Conservation (phyloP, 2,797 vertebrate genomes). For the Rhynchonycteris naso region DNA sequence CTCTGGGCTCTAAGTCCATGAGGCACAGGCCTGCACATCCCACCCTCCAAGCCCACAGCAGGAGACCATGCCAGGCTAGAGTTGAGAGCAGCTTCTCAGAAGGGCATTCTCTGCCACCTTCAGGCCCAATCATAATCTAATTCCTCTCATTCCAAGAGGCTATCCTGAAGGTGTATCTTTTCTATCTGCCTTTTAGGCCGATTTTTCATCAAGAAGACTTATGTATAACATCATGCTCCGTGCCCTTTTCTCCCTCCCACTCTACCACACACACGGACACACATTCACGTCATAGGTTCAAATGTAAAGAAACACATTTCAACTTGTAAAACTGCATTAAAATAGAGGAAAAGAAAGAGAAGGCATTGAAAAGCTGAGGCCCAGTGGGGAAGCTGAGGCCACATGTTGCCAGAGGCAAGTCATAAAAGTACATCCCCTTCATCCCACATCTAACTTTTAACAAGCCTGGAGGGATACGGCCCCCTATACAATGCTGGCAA, state of each 20-base stretch:
- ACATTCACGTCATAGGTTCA: neutral
- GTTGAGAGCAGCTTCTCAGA: neutral
- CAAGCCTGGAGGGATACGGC: neutral
- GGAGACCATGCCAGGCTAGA: neutral
- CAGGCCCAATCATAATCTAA: neutral
- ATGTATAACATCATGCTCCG: neutral
- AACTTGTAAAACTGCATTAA: constrained; percentile 39
- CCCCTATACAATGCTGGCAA: neutral
- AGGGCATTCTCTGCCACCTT: neutral
- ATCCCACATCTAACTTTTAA: constrained; percentile 25
- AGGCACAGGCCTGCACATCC: neutral
- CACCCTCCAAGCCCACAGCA: neutral
- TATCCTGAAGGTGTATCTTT: neutral
- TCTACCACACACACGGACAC: neutral
- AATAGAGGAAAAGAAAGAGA: neutral
- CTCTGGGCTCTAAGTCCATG: neutral
- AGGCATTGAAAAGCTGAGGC: constrained; percentile 33
- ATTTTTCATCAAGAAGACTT: constrained; percentile 12
- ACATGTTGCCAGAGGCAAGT: neutral
- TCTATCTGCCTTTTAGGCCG: neutral
- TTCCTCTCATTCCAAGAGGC: neutral
- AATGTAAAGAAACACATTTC: constrained; percentile 19
- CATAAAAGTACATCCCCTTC: neutral
- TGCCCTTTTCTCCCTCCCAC: neutral
- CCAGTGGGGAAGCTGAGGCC: no score